Conservation (phyloP, 1,140 invertebrate species). For the Scaptomyza hsui region DNA sequence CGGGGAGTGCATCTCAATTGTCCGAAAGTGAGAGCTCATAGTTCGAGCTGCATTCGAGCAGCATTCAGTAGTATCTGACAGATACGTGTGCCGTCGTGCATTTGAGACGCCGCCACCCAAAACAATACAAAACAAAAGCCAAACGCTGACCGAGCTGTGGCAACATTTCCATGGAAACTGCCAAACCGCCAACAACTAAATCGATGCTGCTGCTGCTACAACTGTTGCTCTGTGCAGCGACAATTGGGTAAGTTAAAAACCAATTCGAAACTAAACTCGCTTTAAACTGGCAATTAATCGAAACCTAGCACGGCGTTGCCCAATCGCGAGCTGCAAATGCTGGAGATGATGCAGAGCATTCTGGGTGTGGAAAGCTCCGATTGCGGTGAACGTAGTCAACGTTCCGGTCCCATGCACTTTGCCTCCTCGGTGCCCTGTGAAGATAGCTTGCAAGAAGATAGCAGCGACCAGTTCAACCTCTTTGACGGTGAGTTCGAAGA, state of each 20-base stretch:
- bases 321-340: constrained; percentile 49
- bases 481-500: constrained; percentile 46
- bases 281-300: background rate
- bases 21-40: constrained; percentile 57
- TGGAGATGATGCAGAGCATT: constrained; percentile 61
- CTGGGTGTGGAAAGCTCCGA: constrained; percentile 42
- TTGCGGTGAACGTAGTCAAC: constrained; percentile 30
- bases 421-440: constrained; percentile 51
- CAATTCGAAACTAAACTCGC: background rate
- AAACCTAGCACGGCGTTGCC: constrained; percentile 49
- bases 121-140: constrained; percentile 64
- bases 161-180: constrained; percentile 73
- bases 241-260: constrained; percentile 47
- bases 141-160: constrained; percentile 52
- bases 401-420: constrained; percentile 32
- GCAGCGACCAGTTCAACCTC: constrained; percentile 14
- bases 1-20: constrained; percentile 51
- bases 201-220: constrained; percentile 38
- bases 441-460: constrained; percentile 37
- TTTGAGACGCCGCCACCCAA: constrained; percentile 19
- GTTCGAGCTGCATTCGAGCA: constrained; percentile 29
- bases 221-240: constrained; percentile 39
- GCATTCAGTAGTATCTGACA: constrained; percentile 51
- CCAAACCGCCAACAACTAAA: constrained; percentile 49
- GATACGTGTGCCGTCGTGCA: constrained; percentile 62